Evolutionary conservation across 2,888 invertebrate genomes (phyloP).

Genomic region (Drosophila ochracea): DNA sequence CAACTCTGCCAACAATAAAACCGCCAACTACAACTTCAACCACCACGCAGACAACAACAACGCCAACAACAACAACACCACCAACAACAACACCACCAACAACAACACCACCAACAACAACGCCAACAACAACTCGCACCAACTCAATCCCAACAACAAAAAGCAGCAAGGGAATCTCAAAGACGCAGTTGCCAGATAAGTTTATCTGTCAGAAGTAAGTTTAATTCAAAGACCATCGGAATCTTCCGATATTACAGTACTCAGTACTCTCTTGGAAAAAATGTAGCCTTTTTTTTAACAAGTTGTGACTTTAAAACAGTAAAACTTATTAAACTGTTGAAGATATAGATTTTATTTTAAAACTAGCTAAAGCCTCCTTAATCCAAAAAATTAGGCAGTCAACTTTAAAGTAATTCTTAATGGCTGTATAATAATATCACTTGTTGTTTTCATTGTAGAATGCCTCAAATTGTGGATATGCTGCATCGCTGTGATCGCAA

Average conservation of each 20-base stretch:
- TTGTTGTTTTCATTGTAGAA: constrained; percentile 85
- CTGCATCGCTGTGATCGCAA: constrained; percentile 88
- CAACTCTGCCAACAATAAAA: constrained; percentile 8
- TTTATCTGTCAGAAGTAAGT: constrained; percentile 79
- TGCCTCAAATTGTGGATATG: constrained; percentile 88
- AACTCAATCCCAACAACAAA: constrained; percentile 7
- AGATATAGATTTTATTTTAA: not conserved
- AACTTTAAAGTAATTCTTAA: not conserved
- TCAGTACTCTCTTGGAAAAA: not conserved
- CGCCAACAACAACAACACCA: constrained; percentile 8
- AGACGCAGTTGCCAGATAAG: constrained; percentile 60
- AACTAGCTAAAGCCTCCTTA: not conserved
- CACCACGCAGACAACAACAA: not conserved
- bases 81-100: not conserved
- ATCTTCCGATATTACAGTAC: not conserved
- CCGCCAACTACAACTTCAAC: not conserved
- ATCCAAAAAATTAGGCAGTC: not conserved
- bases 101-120: constrained; percentile 11
- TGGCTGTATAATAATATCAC: not conserved
- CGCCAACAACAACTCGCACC: constrained; percentile 8
- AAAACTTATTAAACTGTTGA: not conserved
- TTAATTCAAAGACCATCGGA: not conserved
- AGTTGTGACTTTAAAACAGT: not conserved
- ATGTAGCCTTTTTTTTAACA: not conserved
- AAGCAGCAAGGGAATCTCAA: constrained; percentile 11